phyloP scores from a whole-genome alignment of 2,113 vertebrate genomes.

The Chroicocephalus ridibundus region DNA sequence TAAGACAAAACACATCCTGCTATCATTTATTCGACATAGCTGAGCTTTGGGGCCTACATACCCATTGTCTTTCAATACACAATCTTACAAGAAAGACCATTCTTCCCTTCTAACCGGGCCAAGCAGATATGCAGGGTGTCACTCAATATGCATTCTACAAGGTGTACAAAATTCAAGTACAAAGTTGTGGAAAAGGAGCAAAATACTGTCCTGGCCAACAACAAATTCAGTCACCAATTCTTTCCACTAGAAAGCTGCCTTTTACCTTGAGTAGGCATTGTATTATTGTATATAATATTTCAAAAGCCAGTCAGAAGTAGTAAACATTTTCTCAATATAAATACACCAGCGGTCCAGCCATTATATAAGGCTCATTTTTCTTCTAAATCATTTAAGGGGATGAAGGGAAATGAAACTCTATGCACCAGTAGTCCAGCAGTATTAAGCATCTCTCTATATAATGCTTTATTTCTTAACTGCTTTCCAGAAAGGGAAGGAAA shows the following conservation, averaged over 20 bases:
- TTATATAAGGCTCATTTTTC: background rate
- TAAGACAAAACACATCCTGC: background rate
- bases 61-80: background rate
- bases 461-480: background rate
- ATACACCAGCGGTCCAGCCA: background rate
- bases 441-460: background rate
- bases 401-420: background rate
- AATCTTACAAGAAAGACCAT: background rate
- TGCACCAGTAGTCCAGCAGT: background rate
- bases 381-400: background rate
- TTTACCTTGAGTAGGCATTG: background rate
- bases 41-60: background rate
- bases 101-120: background rate
- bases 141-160: fast-evolving
- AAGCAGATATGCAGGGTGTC: background rate
- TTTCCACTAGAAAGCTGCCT: background rate
- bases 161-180: background rate
- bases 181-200: background rate
- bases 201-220: background rate
- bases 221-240: background rate
- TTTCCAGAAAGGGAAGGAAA: background rate
- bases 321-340: background rate
- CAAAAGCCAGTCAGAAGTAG: background rate
- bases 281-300: background rate
- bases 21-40: background rate